Evolutionary conservation across 1,140 invertebrate genomes (phyloP), one percentile per base, ranked within the genome.

Genomic region (Polypedilum vanderplanki): DNA sequence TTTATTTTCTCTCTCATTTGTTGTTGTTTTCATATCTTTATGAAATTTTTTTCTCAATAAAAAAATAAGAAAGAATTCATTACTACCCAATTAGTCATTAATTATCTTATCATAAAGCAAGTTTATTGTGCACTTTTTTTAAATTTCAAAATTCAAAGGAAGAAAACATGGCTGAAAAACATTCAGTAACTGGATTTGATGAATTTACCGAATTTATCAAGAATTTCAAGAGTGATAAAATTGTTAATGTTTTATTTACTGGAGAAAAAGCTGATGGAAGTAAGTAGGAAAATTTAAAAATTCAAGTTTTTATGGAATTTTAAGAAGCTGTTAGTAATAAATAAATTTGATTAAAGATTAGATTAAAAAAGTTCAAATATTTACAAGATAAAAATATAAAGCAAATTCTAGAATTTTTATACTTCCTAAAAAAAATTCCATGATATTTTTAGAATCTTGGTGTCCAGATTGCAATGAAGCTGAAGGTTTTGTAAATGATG

Each of bases 391-490:
- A n/a, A n/a, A n/a, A n/a, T n/a, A n/a, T n/a, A n/a, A n/a, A n/a
- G n/a, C n/a, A n/a, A n/a, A n/a, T n/a, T n/a, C n/a, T n/a, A n/a
- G n/a, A n/a, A n/a, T 46, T 46, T 46, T 9, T 46, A 46, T 9
- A 3, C 8, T 46, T 46, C 15, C 8, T 46, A 15, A 3, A 15
- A 15, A 46, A 46, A 57, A 57, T 57, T 57, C 15, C 12, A 57
- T 15, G 3, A n/a, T 4, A 1, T 15, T 46, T 57, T n/a, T n/a
- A 57, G 46, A 57, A 15, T 57, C 46, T 5, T 91, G 90, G 90
- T 91, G 90, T 78, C 83, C 86, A 3, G 89, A 91, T 80, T 91
- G 90, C 78, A 87, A 88, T 17, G 83, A 84, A 85, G 89, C 77
- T 10, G 70, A 75, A 73, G 75, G 89, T 74, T 81, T 87, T 65